A percentile compares a stretch with the other conserved stretches of the same genome.
These are phyloP conservation scores for Gymnodraco acuticeps DNA, from an alignment of 2,797 vertebrate genomes.

Conservation along the genomic window DNA sequence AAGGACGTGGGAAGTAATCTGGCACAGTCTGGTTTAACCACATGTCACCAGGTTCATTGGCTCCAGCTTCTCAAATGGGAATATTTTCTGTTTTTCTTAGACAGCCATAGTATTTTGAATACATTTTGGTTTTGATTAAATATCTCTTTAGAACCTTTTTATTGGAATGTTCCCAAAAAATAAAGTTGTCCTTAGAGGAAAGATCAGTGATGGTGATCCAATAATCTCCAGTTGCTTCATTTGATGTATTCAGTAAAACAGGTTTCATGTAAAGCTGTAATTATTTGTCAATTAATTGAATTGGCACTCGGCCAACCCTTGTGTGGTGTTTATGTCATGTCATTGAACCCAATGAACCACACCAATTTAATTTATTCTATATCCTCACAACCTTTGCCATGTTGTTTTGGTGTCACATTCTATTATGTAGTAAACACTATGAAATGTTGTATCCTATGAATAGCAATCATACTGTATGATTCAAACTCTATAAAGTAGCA, in stretches of 20 bases:
- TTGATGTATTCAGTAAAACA: background rate
- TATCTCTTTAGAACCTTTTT: background rate
- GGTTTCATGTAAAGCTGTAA: background rate
- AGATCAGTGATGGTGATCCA: background rate
- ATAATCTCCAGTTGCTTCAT: background rate
- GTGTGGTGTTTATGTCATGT: background rate
- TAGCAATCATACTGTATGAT: background rate
- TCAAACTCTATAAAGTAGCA: background rate
- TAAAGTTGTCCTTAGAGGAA: background rate
- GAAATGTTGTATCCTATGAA: background rate
- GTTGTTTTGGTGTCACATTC: background rate
- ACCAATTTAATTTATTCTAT: background rate
- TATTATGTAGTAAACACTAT: background rate
- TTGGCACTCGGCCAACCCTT: background rate
- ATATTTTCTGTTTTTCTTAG: background rate
- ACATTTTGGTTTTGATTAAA: background rate
- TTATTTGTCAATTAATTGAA: background rate
- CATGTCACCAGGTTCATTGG: background rate
- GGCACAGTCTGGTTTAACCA: slow-evolving; percentile 31
- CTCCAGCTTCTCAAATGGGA: background rate
- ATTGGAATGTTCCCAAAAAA: no score
- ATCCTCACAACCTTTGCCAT: background rate
- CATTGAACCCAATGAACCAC: background rate
- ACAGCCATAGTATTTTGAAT: background rate
- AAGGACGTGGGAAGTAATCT: slow-evolving; percentile 40